These are phyloP conservation scores for Andrena marginata DNA, from an alignment of 2,888 invertebrate genomes.

Conservation along the genomic window DNA sequence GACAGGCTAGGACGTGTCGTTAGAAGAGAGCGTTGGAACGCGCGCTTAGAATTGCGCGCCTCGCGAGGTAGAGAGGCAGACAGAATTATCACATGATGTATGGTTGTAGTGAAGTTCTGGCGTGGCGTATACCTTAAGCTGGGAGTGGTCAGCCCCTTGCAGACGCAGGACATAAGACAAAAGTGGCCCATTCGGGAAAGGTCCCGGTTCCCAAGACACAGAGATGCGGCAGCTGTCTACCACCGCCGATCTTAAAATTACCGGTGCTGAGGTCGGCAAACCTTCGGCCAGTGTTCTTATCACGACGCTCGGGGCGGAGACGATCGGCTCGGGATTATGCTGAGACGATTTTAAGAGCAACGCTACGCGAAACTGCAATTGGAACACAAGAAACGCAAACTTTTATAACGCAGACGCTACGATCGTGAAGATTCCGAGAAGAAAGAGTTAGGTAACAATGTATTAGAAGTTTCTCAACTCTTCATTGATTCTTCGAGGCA, in stretches of 20 bases:
- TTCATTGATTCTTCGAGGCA: too few species aligned
- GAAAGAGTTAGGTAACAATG: too few species aligned
- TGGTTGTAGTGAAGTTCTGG: slow-evolving; percentile 71
- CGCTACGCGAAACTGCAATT: slow-evolving; percentile 94
- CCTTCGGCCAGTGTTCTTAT: slow-evolving; percentile 92
- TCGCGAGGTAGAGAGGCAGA: slow-evolving; percentile 4
- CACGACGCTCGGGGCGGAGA: slow-evolving; percentile 91
- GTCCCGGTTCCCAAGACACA: slow-evolving; percentile 95
- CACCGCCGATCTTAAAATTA: slow-evolving; percentile 91
- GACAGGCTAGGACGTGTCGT: not conserved
- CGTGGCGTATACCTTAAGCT: slow-evolving; percentile 88
- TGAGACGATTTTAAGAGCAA: slow-evolving; percentile 89
- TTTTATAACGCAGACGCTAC: not conserved
- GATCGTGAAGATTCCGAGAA: not conserved
- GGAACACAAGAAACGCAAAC: slow-evolving; percentile 7
- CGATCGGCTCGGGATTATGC: slow-evolving; percentile 89
- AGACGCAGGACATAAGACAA: slow-evolving; percentile 93
- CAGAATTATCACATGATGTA: not conserved
- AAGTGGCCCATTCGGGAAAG: slow-evolving; percentile 94
- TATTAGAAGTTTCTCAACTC: too few species aligned
- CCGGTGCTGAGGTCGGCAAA: slow-evolving; percentile 91
- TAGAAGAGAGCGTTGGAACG: slow-evolving; percentile 5
- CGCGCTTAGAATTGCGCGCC: slow-evolving; percentile 5
- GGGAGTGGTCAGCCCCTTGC: slow-evolving; percentile 86
- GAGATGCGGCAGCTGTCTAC: slow-evolving; percentile 94